Evolutionary conservation across 2,113 vertebrate species (phyloP).

Genomic region (Natator depressus): DNA sequence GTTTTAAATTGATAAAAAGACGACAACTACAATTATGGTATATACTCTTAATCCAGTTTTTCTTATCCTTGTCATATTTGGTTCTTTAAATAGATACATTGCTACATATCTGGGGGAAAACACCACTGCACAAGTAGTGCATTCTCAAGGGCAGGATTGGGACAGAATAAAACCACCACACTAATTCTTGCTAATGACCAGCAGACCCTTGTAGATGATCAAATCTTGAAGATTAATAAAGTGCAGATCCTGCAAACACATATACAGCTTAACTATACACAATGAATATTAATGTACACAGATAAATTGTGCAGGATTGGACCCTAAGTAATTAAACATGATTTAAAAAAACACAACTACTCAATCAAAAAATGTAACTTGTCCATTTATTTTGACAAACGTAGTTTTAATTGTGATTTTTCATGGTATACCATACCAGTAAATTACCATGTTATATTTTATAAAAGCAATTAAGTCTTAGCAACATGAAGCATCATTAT

Average conservation of each 20-base stretch:
- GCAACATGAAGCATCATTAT: rapidly evolving
- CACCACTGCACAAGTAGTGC: not conserved
- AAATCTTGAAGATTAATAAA: not conserved
- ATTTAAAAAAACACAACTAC: not conserved
- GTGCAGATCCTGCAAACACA: not conserved
- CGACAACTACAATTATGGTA: constrained; percentile 16
- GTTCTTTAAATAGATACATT: constrained; percentile 14
- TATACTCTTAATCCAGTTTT: constrained; percentile 3
- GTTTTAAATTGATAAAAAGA: constrained; percentile 53
- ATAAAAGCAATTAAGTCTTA: not conserved
- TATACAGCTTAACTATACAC: not conserved
- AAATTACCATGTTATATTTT: not conserved
- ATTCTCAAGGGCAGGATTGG: not conserved
- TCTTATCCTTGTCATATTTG: constrained; percentile 36
- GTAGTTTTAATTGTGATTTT: not conserved
- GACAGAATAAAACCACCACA: not conserved
- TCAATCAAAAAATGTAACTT: not conserved
- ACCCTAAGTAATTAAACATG: not conserved
- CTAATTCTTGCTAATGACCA: not conserved
- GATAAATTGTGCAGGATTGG: not conserved
- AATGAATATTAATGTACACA: not conserved
- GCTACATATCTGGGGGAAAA: not conserved
- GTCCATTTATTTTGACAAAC: not conserved
- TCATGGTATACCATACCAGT: not conserved
- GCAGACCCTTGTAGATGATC: rapidly evolving